Base-by-base conservation (phyloP, 2,888 invertebrate species). In the Hydrotaea cyrtoneurina region DNA sequence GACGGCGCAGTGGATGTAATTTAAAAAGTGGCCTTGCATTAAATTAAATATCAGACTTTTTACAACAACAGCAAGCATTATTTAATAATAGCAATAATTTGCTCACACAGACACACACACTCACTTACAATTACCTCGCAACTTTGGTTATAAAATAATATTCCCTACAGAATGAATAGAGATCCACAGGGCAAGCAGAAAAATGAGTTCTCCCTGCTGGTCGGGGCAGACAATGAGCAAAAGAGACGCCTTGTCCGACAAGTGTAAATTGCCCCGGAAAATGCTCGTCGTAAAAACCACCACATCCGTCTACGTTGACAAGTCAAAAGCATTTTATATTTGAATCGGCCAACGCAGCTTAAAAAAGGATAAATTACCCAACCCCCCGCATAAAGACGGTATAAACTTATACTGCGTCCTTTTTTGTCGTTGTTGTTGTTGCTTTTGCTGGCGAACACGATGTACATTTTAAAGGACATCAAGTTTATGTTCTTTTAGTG, bases 81-180 rank as follows among this genome's bases (percentile, higher is more conserved):
- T 50, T 50, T n/a, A 50, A 50, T 50, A 50, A 50, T 50, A n/a
- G n/a, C 50, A 50, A 50, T n/a, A 50, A 50, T 50, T 50, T 50
- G 13, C 13, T 15, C n/a, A 50, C n/a, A 50, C n/a, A 50, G n/a
- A n/a, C n/a, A n/a, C n/a, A n/a, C n/a, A n/a, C n/a, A n/a, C n/a
- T n/a, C n/a, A n/a, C n/a, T n/a, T n/a, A 50, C 50, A 50, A 50
- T 43, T 43, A 43, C 5, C 50, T 50, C 13, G 3, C 50, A 50
- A n/a, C 50, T 2, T 7, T 7, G 50, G n/a, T 1, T 50, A n/a
- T n/a, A n/a, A n/a, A 2, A n/a, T n/a, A 50, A 50, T n/a, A 50
- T 50, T 50, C n/a, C 50, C 13, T 13, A 15, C n/a, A 50, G n/a
- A 50, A 15, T n/a, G 50, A 50, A 39, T 39, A 39, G 43, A 43